Base-by-base conservation (phyloP, 1,140 invertebrate species). In the Euwallacea similis region DNA sequence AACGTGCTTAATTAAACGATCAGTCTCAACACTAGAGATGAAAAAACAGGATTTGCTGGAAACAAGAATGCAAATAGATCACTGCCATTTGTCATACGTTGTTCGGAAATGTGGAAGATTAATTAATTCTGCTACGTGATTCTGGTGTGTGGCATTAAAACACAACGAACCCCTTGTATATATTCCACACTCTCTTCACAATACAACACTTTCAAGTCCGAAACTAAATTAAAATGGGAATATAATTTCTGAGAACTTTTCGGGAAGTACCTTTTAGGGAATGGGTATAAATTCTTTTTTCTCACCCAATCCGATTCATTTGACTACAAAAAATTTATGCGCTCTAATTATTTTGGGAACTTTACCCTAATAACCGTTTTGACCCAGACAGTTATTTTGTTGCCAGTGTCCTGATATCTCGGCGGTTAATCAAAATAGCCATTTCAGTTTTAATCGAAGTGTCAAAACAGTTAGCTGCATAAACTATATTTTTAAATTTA, bases 71-170 rank as follows among this genome's bases (percentile, higher is more conserved):
- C 44, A 63, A 69, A 69, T 69, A 69, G 67, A 69, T 69, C 59
- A 69, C 50, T 63, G 60, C 67, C 59, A 63, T 42, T 58, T 69
- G 67, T 63, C 67, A 69, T 56, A 58, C 42, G 46, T 55, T 42
- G 21, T 69, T 69, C 60, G 58, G 59, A 15, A 69, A 63, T 59
- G 58, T 63, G 59, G 60, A 47, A 69, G 67, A 69, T 69, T 69
- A 61, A 69, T 69, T 69, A 69, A 69, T 53, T 69, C 58, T 53
- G 42, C 58, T 62, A 69, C 67, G 59, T 55, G 21, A 33, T 33
- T 33, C 4, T 33, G 21, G 21, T 62, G 67, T 47, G 47, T 69
- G 58, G 42, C 50, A 59, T 56, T 61, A 55, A 63, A 62, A 69
- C 33, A 10, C 41, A 69, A 63, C 58, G 41, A 63, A 46, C 59